Evolutionary conservation across 2,797 vertebrate genomes (phyloP), one percentile per base, ranked within the genome.

Genomic region (Eremophila alpestris): DNA sequence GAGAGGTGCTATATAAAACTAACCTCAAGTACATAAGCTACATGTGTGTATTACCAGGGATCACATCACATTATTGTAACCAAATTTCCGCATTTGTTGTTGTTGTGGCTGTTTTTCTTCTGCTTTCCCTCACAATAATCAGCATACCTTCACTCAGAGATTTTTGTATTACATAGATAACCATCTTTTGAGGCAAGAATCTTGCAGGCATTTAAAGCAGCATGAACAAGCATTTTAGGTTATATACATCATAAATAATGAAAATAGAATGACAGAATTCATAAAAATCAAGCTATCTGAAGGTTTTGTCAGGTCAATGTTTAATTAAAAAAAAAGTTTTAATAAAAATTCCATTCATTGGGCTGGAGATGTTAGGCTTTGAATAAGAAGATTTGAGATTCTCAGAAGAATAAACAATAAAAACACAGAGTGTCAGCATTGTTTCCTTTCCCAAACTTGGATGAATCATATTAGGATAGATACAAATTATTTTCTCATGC

Each of bases 1-100:
- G 62, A 83, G 88, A 83, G 32, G 51, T 91, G 52, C 64, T 90
- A 34, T 78, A 92, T 89, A 89, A 83, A 81, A 77, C 62, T 81
- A 91, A 92, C 40, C n/a, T 45, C 60, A 88, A 73, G 55, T 62
- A 65, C 34, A 10, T 23, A 65, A 59, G 13, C 45, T 14, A 41
- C 45, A 41, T 45, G 43, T 34, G 9, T 34, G 10, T 71, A 34
- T 74, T 80, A 62, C 40, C 51, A 65, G 43, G 34, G 43, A 59
- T 58, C 75, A 34, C 11, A 45, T n/a, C 77, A 70, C 0, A 0
- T 51, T 77, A 43, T 58, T 68, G 77, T 52, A 90, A 74, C 30
- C 11, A 30, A 85, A 93, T 84, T 82, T 64, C 59, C 15, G 6
- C 29, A 54, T 13, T 80, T 83, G 55, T 51, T 46, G 90, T 87